Conservation (phyloP, 1,140 invertebrate genomes). For the Subanguina moxae region DNA sequence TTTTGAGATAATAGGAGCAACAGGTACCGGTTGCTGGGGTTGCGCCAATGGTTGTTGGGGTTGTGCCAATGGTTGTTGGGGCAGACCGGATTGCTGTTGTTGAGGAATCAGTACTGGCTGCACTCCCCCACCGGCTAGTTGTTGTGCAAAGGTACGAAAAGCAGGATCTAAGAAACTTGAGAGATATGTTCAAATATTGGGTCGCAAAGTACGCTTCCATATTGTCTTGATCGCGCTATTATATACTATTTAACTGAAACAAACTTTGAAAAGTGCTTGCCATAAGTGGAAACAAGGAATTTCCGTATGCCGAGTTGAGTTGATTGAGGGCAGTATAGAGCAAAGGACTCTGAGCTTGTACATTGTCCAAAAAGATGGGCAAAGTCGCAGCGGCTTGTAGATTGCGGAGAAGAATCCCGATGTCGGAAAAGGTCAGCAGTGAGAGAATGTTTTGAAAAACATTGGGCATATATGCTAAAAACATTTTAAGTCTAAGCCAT, state of each 20-base stretch:
- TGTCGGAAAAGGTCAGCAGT: background rate
- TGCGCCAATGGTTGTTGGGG: background rate
- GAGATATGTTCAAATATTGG: no score
- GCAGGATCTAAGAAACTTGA: background rate
- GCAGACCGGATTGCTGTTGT: background rate
- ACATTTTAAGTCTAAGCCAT: background rate
- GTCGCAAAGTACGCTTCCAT: background rate
- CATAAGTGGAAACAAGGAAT: slow-evolving; percentile 7
- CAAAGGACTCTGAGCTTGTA: slow-evolving; percentile 4
- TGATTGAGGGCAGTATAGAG: background rate
- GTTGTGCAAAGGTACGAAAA: slow-evolving; percentile 3
- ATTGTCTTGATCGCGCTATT: background rate
- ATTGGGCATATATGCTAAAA: slow-evolving; percentile 6
- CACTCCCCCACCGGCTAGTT: background rate
- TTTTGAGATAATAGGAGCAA: background rate
- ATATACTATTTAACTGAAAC: background rate
- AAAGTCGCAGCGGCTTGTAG: background rate
- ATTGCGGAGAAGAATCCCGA: slow-evolving; percentile 6
- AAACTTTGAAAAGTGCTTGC: background rate
- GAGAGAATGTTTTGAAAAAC: slow-evolving; percentile 1
- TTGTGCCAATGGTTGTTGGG: background rate
- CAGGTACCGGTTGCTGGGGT: background rate
- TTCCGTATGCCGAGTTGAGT: slow-evolving; percentile 4
- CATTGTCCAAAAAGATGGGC: background rate
- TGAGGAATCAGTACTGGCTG: background rate